phyloP scores from a whole-genome alignment of 1,140 invertebrate genomes.

The Ceratosolen solmsi region DNA sequence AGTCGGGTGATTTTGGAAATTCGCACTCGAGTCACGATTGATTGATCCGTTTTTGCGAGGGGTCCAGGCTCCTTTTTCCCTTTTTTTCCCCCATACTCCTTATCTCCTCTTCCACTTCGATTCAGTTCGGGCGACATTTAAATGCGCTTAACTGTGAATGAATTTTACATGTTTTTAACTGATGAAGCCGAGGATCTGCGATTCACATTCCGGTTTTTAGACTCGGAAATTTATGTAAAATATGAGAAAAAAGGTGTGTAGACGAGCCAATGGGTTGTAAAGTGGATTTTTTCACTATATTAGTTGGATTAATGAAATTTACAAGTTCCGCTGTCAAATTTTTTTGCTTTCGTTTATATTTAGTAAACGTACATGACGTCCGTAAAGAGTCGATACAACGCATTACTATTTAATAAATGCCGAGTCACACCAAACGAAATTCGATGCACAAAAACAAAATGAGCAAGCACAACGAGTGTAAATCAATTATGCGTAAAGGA shows the following conservation, averaged over 20 bases:
- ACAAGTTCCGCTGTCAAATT: slow-evolving; percentile 29
- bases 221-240: slow-evolving; percentile 46
- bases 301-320: slow-evolving; percentile 40
- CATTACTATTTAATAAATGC: neutral
- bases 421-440: neutral
- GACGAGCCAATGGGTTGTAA: slow-evolving; percentile 30
- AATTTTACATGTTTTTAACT: slow-evolving; percentile 48
- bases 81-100: neutral
- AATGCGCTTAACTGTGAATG: slow-evolving; percentile 49
- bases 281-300: slow-evolving; percentile 27
- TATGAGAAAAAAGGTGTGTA: slow-evolving; percentile 25
- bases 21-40: slow-evolving; percentile 41
- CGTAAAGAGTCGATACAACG: neutral
- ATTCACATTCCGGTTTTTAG: slow-evolving; percentile 43
- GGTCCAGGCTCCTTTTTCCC: neutral
- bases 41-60: slow-evolving; percentile 46
- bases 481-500: no score
- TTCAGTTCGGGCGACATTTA: slow-evolving; percentile 34
- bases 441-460: no score
- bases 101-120: slow-evolving; percentile 25
- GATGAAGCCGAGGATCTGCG: slow-evolving; percentile 23
- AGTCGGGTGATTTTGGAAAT: slow-evolving; percentile 32
- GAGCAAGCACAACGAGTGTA: no score
- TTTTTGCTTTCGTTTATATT: slow-evolving; percentile 8
- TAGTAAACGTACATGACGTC: slow-evolving; percentile 7